phyloP scores from a whole-genome alignment of 2,888 invertebrate species.

The Cordilura impudica region DNA sequence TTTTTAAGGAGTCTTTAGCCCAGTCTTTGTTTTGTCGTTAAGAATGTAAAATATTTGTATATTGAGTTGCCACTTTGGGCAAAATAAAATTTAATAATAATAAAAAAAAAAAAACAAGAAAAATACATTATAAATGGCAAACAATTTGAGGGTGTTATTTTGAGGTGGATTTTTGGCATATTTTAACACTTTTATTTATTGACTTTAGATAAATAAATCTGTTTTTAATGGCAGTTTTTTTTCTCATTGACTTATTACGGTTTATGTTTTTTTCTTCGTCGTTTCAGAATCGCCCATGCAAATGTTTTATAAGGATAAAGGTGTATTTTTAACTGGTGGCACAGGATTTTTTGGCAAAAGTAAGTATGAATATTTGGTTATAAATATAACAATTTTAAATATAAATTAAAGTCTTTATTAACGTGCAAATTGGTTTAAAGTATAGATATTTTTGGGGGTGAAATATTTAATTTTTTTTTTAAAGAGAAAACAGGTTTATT shows the following conservation, averaged over 20 bases:
- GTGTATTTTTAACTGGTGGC: slow-evolving; percentile 82
- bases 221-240: slow-evolving; percentile 55
- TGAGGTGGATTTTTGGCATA: slow-evolving; percentile 45
- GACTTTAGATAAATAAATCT: slow-evolving; percentile 54
- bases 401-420: too few relatives aligned
- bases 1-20: not conserved
- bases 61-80: not conserved
- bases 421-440: too few relatives aligned
- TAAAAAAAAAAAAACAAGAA: not conserved
- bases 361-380: slow-evolving; percentile 65
- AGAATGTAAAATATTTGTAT: not conserved
- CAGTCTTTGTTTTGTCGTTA: not conserved
- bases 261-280: slow-evolving; percentile 34
- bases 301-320: slow-evolving; percentile 82
- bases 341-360: slow-evolving; percentile 80
- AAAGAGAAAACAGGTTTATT: too few relatives aligned
- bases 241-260: slow-evolving; percentile 11
- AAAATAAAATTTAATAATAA: too few relatives aligned
- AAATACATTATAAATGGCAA: not conserved
- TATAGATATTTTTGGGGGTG: too few relatives aligned
- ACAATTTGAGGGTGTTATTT: not conserved
- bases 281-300: slow-evolving; percentile 78
- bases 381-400: too few relatives aligned
- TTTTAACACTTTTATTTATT: slow-evolving; percentile 56
- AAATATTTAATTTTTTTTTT: too few relatives aligned